These are phyloP conservation scores for Lithophane leautieri DNA, from an alignment of 2,888 invertebrate genomes.

Conservation along the genomic window DNA sequence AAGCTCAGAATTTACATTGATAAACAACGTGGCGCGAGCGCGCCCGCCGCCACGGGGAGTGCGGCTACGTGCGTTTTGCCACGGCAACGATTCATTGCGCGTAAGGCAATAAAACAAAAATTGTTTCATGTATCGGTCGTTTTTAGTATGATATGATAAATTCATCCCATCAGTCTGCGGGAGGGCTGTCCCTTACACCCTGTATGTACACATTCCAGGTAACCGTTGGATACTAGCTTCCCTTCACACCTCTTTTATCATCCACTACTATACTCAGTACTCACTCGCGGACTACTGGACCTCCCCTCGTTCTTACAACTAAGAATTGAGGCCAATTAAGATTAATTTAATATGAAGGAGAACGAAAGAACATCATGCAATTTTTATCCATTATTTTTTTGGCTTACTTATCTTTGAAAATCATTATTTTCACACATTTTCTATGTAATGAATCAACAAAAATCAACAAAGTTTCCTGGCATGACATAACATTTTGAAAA, in stretches of 20 bases:
- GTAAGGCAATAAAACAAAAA: too few species aligned
- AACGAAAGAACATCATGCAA: conserved; percentile 1
- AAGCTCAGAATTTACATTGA: too few species aligned
- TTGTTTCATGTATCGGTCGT: too few species aligned
- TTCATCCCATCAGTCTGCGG: too few species aligned
- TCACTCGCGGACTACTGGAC: background rate
- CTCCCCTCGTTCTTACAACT: conserved; percentile 5
- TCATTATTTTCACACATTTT: conserved; percentile 1
- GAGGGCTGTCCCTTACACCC: too few species aligned
- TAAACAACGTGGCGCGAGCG: too few species aligned
- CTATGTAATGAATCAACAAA: background rate
- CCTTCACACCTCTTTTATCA: too few species aligned
- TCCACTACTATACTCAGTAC: background rate
- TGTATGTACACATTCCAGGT: background rate
- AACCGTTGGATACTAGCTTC: background rate
- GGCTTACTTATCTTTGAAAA: background rate
- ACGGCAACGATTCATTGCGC: too few species aligned
- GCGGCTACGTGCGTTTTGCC: too few species aligned
- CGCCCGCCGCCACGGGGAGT: too few species aligned
- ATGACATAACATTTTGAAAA: background rate
- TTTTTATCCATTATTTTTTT: background rate
- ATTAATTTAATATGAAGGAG: background rate
- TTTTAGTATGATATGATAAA: too few species aligned
- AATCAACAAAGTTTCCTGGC: background rate
- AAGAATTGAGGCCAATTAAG: background rate